Base-by-base conservation (phyloP, 2,888 invertebrate species). In the Melinopterus prodromus region DNA sequence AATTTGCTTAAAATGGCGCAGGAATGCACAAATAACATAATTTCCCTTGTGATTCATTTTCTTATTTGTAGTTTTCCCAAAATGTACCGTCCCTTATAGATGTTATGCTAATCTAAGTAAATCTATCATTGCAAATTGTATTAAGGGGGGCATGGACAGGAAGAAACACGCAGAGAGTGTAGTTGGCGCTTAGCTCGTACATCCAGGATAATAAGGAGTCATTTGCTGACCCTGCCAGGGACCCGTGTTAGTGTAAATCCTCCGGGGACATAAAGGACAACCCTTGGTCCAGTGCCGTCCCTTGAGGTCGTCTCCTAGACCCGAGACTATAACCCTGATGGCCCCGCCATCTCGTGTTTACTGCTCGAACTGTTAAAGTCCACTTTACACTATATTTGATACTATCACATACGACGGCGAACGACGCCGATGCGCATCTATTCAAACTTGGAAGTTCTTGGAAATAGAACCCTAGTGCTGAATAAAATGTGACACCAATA, bases 281-380 rank as follows among this genome's bases (percentile, higher is more conserved):
- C 83, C 81, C 82, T 81, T 79, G 80, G 80, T 80, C 78, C 80
- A 79, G 82, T 81, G 80, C 78, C 80, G 78, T 76, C 80, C 79
- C 72, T 77, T 37, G 74, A 74, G 36, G 74, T 37, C 74, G 35
- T n/a, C 37, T 74, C 74, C 74, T 37, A 35, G 79, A 78, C 69
- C 76, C 78, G 78, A 80, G 81, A 76, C 82, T 83, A 82, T 83
- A 81, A 80, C 70, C 76, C 80, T 80, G 80, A 83, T 81, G 78
- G 80, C 77, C 80, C 72, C 79, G 79, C 77, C 81, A 83, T 82
- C 79, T 82, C 79, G 80, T 82, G 81, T 83, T 83, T 84, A 83
- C 81, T 80, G 83, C 83, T 81, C 81, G 81, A 82, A 82, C 84
- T 82, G 80, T 82, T 84, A 82, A 84, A 83, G 80, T 79, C 81